A percentile compares a stretch with the other conserved stretches of the same genome.
Evolutionary conservation across 2,797 vertebrate species (phyloP).

Genomic region (Zenarchopterus dispar): DNA sequence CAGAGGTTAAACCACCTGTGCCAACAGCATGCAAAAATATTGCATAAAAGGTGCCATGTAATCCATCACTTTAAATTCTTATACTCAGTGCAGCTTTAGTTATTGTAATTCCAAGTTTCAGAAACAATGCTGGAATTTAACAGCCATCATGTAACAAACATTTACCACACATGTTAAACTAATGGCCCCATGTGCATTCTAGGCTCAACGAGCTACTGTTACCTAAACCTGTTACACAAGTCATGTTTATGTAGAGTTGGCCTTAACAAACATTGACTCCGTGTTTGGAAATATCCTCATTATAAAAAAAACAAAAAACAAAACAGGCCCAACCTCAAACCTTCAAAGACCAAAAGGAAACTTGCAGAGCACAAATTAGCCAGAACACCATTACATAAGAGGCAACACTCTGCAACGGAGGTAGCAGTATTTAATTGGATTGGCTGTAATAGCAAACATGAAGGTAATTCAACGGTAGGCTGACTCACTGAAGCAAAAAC

Average conservation of each 20-base stretch:
- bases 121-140: not conserved
- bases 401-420: not conserved
- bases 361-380: not conserved
- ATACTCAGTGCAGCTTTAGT: no score
- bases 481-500: conserved; percentile 32
- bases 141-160: not conserved
- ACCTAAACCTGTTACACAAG: conserved; percentile 21
- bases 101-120: not conserved
- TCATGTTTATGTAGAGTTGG: not conserved
- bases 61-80: no score
- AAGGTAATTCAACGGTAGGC: conserved; percentile 21
- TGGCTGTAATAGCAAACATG: conserved; percentile 21
- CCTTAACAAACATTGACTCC: conserved; percentile 6
- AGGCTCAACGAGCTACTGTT: conserved; percentile 9
- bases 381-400: conserved; percentile 42
- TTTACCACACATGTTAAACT: not conserved
- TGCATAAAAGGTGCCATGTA: no score
- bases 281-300: not conserved
- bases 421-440: conserved; percentile 37
- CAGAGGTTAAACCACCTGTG: not conserved
- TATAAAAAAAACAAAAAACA: conserved; percentile 2
- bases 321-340: not conserved
- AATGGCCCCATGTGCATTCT: not conserved
- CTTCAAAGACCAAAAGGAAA: not conserved
- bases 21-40: no score